Percentiles rank a stretch among this genome's conserved stretches.
phyloP scores from a whole-genome alignment of 2,113 vertebrate species.

The Gavia stellata region DNA sequence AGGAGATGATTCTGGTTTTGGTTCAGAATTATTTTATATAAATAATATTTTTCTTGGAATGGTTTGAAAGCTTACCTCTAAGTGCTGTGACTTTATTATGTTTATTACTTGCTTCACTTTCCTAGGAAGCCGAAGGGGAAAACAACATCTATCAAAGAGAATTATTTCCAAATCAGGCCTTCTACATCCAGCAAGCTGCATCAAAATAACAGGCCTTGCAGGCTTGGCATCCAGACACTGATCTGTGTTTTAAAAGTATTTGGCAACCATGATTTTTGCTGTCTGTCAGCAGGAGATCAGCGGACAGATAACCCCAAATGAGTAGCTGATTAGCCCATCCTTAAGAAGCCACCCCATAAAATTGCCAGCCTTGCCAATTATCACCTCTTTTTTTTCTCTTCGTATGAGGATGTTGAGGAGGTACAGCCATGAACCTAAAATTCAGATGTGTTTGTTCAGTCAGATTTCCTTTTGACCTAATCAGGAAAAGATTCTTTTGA shows the following conservation, averaged over 20 bases:
- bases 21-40: constrained; percentile 55
- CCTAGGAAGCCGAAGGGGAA: constrained; percentile 2
- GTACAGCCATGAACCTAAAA: background rate
- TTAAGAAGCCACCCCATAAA: background rate
- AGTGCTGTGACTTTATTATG: constrained; percentile 22
- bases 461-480: background rate
- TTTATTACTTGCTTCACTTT: constrained; percentile 40
- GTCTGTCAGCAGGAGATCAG: constrained; percentile 32
- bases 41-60: constrained; percentile 60
- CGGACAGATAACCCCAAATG: constrained; percentile 3
- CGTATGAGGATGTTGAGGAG: background rate
- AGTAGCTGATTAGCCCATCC: background rate
- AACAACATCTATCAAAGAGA: constrained; percentile 48
- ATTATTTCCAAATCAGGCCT: background rate
- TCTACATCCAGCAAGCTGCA: constrained; percentile 18
- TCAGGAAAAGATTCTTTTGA: background rate
- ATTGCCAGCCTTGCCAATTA: background rate
- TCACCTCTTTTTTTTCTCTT: background rate
- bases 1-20: background rate
- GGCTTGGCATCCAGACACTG: constrained; percentile 13
- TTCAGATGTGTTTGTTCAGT: background rate
- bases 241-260: constrained; percentile 1
- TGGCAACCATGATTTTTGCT: background rate
- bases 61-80: constrained; percentile 53
- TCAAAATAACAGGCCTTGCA: constrained; percentile 42